Base-by-base conservation (phyloP, 2,113 vertebrate species). In the Syngnathus typhle region DNA sequence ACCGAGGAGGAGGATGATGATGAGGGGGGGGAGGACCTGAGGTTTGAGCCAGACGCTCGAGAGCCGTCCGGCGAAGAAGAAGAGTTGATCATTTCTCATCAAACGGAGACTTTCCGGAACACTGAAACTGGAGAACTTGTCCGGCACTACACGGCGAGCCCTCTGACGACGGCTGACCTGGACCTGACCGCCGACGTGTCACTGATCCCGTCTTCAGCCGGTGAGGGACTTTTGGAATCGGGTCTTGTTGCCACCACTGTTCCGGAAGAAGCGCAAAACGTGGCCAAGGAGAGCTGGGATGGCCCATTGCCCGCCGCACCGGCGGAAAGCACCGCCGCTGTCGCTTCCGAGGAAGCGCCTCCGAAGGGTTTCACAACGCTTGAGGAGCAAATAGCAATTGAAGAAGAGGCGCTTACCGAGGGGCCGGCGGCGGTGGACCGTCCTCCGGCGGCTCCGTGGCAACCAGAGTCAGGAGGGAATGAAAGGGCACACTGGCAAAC, bases 21-120 rank as follows among this genome's bases (percentile, higher is more conserved):
- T 9, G 38, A 38, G 59, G 19, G 10, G 6, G 58, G 63, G 0
- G 65, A 76, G 38, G 78, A 76, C 1, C 1, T 69, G 3, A 60
- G 39, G 11, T 77, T 73, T 49, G 82, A 78, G 49, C 69, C 75
- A 7, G 68, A 75, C 43, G 61, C 36, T 1, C 36, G 46, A 0
- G 49, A 77, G 58, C 51, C 68, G 12, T 76, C 82, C 9, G 55
- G 46, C 13, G 67, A 81, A 32, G 80, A 89, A 2, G 75, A 78
- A 37, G 12, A 65, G 36, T 69, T 73, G 1, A 79, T 90, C 71
- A 87, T 90, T 55, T 84, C 83, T 10, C 86, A 91, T 13, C 62
- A 81, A 71, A 76, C 89, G 51, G 75, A 91, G 72, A 90, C 83
- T 60, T 84, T 89, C 58, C 71, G 79, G 71, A 75, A 75, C 1